Conservation (phyloP, 1,140 invertebrate species). For the Chlorops oryzae region DNA sequence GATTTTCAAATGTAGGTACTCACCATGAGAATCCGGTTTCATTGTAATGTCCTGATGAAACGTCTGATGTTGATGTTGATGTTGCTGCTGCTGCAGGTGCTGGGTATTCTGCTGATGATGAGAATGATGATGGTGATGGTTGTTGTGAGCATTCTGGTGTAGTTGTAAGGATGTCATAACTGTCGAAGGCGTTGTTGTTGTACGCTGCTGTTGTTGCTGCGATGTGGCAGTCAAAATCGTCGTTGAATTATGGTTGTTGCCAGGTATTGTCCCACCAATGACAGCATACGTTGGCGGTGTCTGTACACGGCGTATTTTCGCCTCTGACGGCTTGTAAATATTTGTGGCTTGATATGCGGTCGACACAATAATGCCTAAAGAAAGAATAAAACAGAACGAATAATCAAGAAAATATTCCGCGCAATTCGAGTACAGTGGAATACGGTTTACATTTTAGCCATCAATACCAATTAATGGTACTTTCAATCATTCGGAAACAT, state of each 20-base stretch:
- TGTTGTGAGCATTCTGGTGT: constrained; percentile 18
- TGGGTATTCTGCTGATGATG: constrained; percentile 12
- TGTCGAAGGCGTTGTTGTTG: constrained; percentile 6
- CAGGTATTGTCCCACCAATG: no score
- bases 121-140: constrained; percentile 25
- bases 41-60: constrained; percentile 12
- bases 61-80: constrained; percentile 18
- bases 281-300: no score
- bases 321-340: constrained; percentile 39
- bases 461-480: no score
- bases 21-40: constrained; percentile 26
- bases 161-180: constrained; percentile 10
- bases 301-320: constrained; percentile 43
- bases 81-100: constrained; percentile 26
- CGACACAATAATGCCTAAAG: constrained; percentile 17
- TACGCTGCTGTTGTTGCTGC: constrained; percentile 1
- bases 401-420: no score
- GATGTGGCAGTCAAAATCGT: constrained; percentile 3
- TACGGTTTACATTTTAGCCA: no score
- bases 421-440: no score
- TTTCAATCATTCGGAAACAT: no score
- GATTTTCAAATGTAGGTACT: no score
- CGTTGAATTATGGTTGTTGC: not conserved
- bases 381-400: no score
- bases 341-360: constrained; percentile 20